Evolutionary conservation across 2,113 vertebrate species (phyloP), one percentile per base, ranked within the genome.

Genomic region (Sciurus niger): DNA sequence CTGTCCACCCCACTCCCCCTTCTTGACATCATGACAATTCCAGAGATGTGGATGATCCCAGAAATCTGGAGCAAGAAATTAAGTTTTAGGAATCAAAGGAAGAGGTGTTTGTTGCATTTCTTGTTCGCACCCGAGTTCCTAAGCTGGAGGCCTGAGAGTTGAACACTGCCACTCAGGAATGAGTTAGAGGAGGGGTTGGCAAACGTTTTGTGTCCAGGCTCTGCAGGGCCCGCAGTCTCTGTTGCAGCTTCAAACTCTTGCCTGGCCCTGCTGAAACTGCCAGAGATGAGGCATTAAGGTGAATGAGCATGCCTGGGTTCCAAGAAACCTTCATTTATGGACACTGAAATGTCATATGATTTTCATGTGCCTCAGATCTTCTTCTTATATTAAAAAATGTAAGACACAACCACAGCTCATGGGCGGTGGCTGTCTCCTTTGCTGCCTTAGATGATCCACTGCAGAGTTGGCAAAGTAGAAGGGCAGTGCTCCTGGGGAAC

Each of bases 251-350:
- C 40, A 5, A 43, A 6, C 58, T 67, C 58, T 11, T 4, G 2
- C n/a, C 2, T 20, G 9, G 4, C 13, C 8, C 6, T 0, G 7
- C 48, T 17, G 80, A 37, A n/a, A 11, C 51, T 40, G 28, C 53
- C 86, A 48, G 4, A 24, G 55, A n/a, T n/a, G 73, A 16, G 4
- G 20, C 13, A 0, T 40, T 34, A 53, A 53, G 46, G n/a, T 43
- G 86, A 83, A 30, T 9, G 67, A 51, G 68, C 1, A 1, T n/a
- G 48, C 79, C 60, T 43, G 5, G 25, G 22, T 87, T 83, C 78
- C 73, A 97, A 82, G 34, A 84, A 68, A 90, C 90, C 86, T 93
- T 95, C 89, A 89, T 87, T 76, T 92, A 60, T 86, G 70, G 84
- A 72, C 32, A 37, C 67, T 51, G 63, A 86, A 17, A 96, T 87